Base-by-base conservation (phyloP, 2,797 vertebrate species). In the Erpetoichthys calabaricus region DNA sequence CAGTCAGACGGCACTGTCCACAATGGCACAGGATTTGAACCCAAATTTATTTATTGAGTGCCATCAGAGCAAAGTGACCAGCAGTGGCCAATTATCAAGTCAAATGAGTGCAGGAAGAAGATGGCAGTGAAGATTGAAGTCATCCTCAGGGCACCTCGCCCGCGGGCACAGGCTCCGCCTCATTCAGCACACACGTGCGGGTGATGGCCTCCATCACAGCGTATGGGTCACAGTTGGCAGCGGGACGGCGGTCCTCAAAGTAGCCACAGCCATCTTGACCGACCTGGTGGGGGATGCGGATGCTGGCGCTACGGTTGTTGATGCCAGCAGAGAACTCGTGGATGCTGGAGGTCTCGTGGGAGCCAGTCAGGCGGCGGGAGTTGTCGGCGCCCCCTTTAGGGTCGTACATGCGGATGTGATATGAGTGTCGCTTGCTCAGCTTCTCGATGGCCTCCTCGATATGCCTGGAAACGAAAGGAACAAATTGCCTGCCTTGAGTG, bases 181-280 rank as follows among this genome's bases (percentile, higher is more conserved):
- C 75, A 0, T 76, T 71, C 54, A 87, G 71, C 59, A 92, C 59
- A 3, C 85, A 86, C 0, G 91, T 92, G 61, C 55, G 59, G 45
- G 77, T 69, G 1, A 94, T 85, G 65, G 75, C 78, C 57, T 64
- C 63, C 0, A 80, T 91, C 57, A 94, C 91, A 0, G 73, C 49
- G 2, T 95, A 94, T 0, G 92, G 91, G 71, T 95, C 89, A 0
- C 92, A 95, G 80, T 94, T 95, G 50, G 89, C 86, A 0, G 91
- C 70, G 0, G 91, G 91, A 3, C 89, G 79, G 7, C 91, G 84
- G 67, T 95, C 91, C 70, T 92, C 91, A 0, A 92, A 90, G 81
- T 92, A 93, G 3, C 91, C 91, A 0, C 1, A 74, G 53, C 71
- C 76, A 0, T 89, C 82, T 8, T 83, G 75, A 52, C 68, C 82